A percentile compares a stretch with the other conserved stretches of the same genome.
Conservation (phyloP, 2,113 vertebrate genomes). For the Echinops telfairi region DNA sequence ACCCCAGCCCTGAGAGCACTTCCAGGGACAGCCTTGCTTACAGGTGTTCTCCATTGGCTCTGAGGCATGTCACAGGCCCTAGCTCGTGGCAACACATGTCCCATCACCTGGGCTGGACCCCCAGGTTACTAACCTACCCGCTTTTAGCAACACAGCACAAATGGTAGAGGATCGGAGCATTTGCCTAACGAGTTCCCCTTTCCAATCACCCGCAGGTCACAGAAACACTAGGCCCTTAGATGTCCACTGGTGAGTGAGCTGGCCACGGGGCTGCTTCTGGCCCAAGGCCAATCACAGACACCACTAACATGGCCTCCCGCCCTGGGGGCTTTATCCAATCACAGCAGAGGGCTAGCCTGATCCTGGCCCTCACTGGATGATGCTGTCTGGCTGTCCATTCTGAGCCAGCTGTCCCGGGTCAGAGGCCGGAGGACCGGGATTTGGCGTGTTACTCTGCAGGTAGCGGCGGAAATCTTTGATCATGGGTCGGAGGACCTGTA, state of each 20-base stretch:
- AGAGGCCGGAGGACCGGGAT: constrained; percentile 50
- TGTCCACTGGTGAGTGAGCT: constrained; percentile 47
- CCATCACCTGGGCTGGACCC: background rate
- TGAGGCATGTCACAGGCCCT: background rate
- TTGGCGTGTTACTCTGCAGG: constrained; percentile 90
- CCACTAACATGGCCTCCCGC: constrained; percentile 20
- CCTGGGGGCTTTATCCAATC: background rate
- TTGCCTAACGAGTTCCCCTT: background rate
- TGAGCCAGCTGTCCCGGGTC: constrained; percentile 82
- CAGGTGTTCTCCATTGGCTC: background rate
- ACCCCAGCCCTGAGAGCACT: background rate
- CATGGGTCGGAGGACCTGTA: constrained; percentile 95
- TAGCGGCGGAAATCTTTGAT: constrained; percentile 96
- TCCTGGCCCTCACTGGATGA: constrained; percentile 83
- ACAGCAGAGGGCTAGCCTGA: background rate
- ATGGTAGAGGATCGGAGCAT: background rate
- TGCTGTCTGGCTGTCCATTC: constrained; percentile 85
- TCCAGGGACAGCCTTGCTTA: background rate
- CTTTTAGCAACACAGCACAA: constrained; percentile 25
- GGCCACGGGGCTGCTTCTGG: background rate
- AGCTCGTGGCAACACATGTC: background rate
- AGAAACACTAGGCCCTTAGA: background rate
- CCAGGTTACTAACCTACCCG: background rate
- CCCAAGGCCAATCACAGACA: constrained; percentile 29
- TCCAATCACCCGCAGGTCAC: constrained; percentile 34